Percentiles rank a stretch among this genome's conserved stretches.
These are phyloP conservation scores for Leptatherina wallacei DNA, from an alignment of 2,797 vertebrate species.

Conservation along the genomic window DNA sequence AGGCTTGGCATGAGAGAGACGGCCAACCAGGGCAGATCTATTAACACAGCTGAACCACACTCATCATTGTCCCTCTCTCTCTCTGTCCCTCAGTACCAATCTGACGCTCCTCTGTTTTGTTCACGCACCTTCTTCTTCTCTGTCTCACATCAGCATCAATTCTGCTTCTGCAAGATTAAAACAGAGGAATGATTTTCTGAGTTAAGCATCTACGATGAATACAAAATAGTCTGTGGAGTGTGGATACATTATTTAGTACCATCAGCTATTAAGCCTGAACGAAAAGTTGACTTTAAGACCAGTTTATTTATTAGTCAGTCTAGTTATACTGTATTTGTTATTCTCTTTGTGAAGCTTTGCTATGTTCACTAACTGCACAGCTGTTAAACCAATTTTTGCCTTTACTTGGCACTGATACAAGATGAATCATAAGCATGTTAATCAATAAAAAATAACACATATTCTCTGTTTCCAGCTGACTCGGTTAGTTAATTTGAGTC, in stretches of 20 bases:
- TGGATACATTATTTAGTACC: conserved; percentile 25
- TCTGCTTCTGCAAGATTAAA: conserved; percentile 25
- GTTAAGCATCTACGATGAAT: conserved; percentile 10
- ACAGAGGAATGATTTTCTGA: background rate
- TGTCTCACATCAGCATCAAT: conserved; percentile 22
- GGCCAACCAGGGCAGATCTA: conserved; percentile 66
- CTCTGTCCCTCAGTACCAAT: conserved; percentile 35
- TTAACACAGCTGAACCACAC: conserved; percentile 70
- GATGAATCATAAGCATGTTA: conserved; percentile 9
- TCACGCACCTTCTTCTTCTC: conserved; percentile 12
- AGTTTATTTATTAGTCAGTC: conserved; percentile 11
- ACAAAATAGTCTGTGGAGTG: background rate
- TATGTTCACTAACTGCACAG: background rate
- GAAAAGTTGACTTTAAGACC: background rate
- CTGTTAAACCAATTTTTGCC: background rate
- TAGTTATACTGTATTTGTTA: background rate
- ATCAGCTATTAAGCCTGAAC: conserved; percentile 8
- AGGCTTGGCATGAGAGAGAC: conserved; percentile 55
- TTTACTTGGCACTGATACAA: conserved; percentile 2
- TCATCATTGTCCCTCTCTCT: conserved; percentile 53
- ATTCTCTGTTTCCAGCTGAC: background rate
- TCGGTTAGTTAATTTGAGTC: conserved; percentile 7
- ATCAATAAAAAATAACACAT: conserved; percentile 2
- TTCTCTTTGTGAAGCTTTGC: background rate
- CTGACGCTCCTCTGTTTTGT: conserved; percentile 16